Evolutionary conservation across 2,113 vertebrate species (phyloP), one percentile per base, ranked within the genome.

Genomic region (Sprattus sprattus): DNA sequence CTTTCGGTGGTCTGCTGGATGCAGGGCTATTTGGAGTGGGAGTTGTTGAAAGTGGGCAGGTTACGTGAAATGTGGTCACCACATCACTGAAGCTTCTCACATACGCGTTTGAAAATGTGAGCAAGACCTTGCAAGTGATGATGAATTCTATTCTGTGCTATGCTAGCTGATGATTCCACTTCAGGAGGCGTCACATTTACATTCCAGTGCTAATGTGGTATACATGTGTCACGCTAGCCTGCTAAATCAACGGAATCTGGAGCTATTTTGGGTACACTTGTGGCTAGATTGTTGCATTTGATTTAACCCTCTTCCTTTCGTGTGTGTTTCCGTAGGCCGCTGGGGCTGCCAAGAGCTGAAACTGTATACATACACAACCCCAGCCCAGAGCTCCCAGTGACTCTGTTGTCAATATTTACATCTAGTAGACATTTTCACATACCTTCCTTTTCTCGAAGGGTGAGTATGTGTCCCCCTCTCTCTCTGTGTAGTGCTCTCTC

Each of bases 331-430:
- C 89, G 78, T 91, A 99, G 98, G 92, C 96, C 95, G 84, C 93
- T 99, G 92, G 97, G 97, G 80, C 93, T 97, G 90, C 97, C 97
- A 82, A 95, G 95, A 94, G 97, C 96, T 91, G 97, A 98, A 96
- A 95, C 97, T 86, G 95, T 99, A 88, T 94, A 97, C 93, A 96
- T 96, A 86, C 97, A 97, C 92, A 99, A 99, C 92, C 97, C 97
- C 87, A 99, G 96, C 89, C 95, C 95, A 93, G 97, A 99, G 75
- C 96, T 95, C 85, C 96, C 97, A 91, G 95, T 99, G 86, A 96
- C 96, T 87, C 95, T 99, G 94, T 96, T 97, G 91, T 99, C 98
- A 28, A 95, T 98, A 96, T 97, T 97, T 95, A 97, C 97, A 93
- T 94, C 96, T 91, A 96, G 96, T 93, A 96, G 95, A 90, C 96